A percentile compares a stretch with the other conserved stretches of the same genome.
These are phyloP conservation scores for Mythimna impura DNA, from an alignment of 2,888 invertebrate genomes.

Conservation along the genomic window DNA sequence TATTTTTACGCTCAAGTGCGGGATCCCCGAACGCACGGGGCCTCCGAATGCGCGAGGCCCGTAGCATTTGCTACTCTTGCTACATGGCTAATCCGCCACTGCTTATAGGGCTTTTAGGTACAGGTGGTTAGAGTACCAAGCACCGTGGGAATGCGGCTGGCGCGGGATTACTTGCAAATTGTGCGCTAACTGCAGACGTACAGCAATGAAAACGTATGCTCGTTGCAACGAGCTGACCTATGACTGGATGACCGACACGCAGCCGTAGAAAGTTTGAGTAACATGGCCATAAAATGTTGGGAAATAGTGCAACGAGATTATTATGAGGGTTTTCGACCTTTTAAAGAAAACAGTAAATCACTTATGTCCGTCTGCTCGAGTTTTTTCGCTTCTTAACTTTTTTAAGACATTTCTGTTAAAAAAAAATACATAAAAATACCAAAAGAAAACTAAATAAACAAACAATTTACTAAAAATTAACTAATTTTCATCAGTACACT, in stretches of 20 bases:
- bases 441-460: too few relatives aligned
- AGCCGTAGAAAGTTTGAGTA: conserved; percentile 56
- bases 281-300: conserved; percentile 56
- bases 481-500: too few relatives aligned
- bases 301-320: conserved; percentile 46
- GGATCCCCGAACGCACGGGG: too few relatives aligned
- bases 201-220: conserved; percentile 64
- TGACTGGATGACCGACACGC: conserved; percentile 63
- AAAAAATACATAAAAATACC: too few relatives aligned
- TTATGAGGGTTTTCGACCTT: neutral
- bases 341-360: neutral
- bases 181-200: conserved; percentile 65
- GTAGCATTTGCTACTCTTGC: too few relatives aligned
- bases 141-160: conserved; percentile 63
- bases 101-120: conserved; percentile 3
- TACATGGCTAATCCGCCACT: too few relatives aligned
- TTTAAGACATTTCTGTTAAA: too few relatives aligned
- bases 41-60: too few relatives aligned
- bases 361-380: too few relatives aligned
- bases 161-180: conserved; percentile 76
- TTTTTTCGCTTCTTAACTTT: too few relatives aligned
- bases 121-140: conserved; percentile 46
- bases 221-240: conserved; percentile 62
- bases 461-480: too few relatives aligned
- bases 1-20: too few relatives aligned